These are phyloP conservation scores for Parotocinclus haroldoi DNA, from an alignment of 2,797 vertebrate species.

Conservation along the genomic window DNA sequence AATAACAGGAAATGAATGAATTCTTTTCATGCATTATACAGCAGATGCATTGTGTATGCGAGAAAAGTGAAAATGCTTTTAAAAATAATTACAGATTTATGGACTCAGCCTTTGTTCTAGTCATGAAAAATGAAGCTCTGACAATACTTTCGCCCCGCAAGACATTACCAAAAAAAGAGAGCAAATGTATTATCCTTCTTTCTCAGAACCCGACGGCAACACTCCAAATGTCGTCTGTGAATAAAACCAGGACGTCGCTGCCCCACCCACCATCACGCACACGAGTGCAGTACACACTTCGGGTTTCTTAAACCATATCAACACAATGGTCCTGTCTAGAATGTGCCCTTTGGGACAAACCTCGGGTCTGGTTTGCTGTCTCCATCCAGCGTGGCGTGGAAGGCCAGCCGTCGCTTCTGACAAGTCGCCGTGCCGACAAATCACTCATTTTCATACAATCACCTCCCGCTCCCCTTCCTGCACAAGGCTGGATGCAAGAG, in stretches of 20 bases:
- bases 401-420: constrained; percentile 58
- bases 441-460: constrained; percentile 80
- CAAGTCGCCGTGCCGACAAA: constrained; percentile 65
- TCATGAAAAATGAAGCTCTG: constrained; percentile 14
- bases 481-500: constrained; percentile 70
- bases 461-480: constrained; percentile 76
- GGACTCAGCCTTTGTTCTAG: constrained; percentile 19
- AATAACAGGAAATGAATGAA: constrained; percentile 15
- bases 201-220: constrained; percentile 6
- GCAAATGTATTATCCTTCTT: constrained; percentile 8
- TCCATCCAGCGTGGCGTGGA: constrained; percentile 44
- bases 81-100: neutral
- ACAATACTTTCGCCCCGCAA: constrained; percentile 2
- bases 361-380: constrained; percentile 28
- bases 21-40: constrained; percentile 7
- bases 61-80: constrained; percentile 24
- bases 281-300: constrained; percentile 19
- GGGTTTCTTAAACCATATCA: constrained; percentile 9
- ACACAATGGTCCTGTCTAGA: constrained; percentile 38
- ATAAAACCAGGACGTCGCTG: constrained; percentile 12
- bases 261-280: constrained; percentile 16
- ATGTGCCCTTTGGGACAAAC: constrained; percentile 40
- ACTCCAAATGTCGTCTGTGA: constrained; percentile 5
- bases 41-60: constrained; percentile 11
- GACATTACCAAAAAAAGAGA: neutral